Evolutionary conservation across 2,888 invertebrate genomes (phyloP).

Genomic region (Leptinotarsa peninsularis): DNA sequence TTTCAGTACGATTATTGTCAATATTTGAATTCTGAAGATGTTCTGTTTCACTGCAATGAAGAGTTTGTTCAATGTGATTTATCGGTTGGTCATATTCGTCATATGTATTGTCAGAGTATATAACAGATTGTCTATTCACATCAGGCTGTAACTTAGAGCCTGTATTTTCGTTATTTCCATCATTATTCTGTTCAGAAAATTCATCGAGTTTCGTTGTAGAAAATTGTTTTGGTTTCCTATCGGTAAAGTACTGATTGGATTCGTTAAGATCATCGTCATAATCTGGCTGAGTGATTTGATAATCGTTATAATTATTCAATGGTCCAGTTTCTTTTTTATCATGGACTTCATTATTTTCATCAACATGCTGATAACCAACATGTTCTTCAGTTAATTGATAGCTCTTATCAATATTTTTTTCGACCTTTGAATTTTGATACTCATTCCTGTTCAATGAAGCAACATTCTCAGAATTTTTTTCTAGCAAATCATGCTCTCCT

Average conservation of each 20-base stretch:
- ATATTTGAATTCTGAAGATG: background rate
- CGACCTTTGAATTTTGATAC: too few relatives aligned
- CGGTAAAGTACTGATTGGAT: background rate
- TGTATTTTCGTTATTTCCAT: constrained; percentile 27
- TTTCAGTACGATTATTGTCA: background rate
- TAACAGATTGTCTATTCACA: constrained; percentile 32
- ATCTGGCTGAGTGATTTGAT: background rate
- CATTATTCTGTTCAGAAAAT: constrained; percentile 6
- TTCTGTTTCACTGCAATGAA: constrained; percentile 33
- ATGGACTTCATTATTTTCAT: too few relatives aligned
- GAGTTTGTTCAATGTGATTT: constrained; percentile 42
- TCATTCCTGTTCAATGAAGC: too few relatives aligned
- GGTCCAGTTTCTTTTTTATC: too few relatives aligned
- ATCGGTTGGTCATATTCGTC: constrained; percentile 32
- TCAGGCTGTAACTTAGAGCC: constrained; percentile 29
- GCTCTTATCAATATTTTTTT: too few relatives aligned
- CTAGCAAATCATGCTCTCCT: too few relatives aligned
- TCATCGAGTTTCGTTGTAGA: background rate
- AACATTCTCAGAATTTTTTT: too few relatives aligned
- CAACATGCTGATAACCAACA: too few relatives aligned
- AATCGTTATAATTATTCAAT: too few relatives aligned
- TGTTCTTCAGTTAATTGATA: too few relatives aligned
- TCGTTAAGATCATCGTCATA: too few relatives aligned
- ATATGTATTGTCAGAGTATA: background rate
- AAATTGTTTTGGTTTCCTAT: background rate